Base-by-base conservation (phyloP, 2,797 vertebrate species). In the Tangara arthus region DNA sequence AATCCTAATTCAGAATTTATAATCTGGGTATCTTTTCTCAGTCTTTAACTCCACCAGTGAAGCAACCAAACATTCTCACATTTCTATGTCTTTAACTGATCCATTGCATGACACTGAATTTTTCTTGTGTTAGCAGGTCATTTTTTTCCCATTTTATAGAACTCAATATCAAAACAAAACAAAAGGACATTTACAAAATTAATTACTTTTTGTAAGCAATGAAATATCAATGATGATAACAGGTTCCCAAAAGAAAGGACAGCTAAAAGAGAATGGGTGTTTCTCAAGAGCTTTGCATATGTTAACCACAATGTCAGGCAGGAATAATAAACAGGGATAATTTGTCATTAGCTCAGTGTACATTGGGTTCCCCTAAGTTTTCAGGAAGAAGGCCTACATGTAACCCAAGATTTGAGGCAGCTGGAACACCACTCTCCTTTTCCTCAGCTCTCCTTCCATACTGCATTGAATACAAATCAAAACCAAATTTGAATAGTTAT, bases 311-410 rank as follows among this genome's bases (percentile, higher is more conserved):
- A 90, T 82, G 37, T 57, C 46, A 69, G 82, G 23, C 42, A 61
- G 82, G 19, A 89, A 57, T 8, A 79, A 83, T 19, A 64, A 77
- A 71, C 2, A 39, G 15, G 15, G 10, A 32, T 46, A 39, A 68
- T 83, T 37, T 83, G 61, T 22, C 16, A 46, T 56, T 64, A 79
- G 46, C 15, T 80, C 68, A 76, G 22, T 2, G 1, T 55, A 64
- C 0, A 1, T 0, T n/a, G 49, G 32, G 44, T 56, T 92, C 34
- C 24, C 52, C 15, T 4, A 6, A 66, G 18, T 37, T 68, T 76
- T 68, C 41, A 49, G 14, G 46, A 49, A 47, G 23, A 77, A 83
- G 30, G 35, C 16, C 90, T 52, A 60, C 1, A 2, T 1, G 2
- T 19, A 73, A 52, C 30, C 57, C 10, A 15, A 72, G 21, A 42